These are phyloP conservation scores for Cyprinus carpio DNA, from an alignment of 2,113 vertebrate genomes.

Conservation along the genomic window DNA sequence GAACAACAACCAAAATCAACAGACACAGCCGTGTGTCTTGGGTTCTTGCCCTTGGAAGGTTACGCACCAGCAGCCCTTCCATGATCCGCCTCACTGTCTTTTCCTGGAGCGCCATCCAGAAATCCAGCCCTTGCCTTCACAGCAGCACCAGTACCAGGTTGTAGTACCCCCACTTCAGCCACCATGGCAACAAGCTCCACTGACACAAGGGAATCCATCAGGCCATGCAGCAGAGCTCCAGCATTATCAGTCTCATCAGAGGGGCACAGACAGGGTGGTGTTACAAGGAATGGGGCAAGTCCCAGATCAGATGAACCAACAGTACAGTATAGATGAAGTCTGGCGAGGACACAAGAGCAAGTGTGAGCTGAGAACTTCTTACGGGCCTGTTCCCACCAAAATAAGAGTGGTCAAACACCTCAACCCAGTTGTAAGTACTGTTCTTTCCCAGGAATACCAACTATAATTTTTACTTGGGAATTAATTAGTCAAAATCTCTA, in stretches of 20 bases:
- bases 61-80: background rate
- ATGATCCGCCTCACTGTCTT: background rate
- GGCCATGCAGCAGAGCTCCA: background rate
- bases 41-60: background rate
- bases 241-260: background rate
- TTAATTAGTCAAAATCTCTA: background rate
- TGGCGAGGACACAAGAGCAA: background rate
- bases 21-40: background rate
- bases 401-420: slow-evolving; percentile 82
- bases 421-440: slow-evolving; percentile 76
- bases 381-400: slow-evolving; percentile 74
- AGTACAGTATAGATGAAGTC: slow-evolving; percentile 55
- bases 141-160: background rate
- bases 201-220: background rate
- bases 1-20: slow-evolving; percentile 20
- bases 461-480: background rate
- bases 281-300: background rate
- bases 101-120: background rate
- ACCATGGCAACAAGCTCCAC: background rate
- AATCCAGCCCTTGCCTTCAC: background rate
- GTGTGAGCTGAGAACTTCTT: background rate
- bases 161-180: background rate
- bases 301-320: slow-evolving; percentile 49
- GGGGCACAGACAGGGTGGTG: background rate
- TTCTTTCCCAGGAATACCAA: background rate